These are phyloP conservation scores for Heliconius melpomene DNA, from an alignment of 1,140 invertebrate genomes.

Conservation along the genomic window DNA sequence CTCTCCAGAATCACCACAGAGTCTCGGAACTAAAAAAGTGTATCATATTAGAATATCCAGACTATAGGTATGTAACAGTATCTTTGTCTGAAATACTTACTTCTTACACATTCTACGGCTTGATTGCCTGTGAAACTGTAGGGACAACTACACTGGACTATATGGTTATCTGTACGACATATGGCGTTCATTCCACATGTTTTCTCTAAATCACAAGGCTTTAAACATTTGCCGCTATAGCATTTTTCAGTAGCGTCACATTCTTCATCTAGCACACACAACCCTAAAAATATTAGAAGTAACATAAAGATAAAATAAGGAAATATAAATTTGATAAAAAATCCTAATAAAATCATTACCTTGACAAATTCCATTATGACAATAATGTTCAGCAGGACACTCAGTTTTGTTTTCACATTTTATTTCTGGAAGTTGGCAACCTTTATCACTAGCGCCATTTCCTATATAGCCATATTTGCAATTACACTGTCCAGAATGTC, in stretches of 20 bases:
- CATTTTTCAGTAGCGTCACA: conserved; percentile 90
- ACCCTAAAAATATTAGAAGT: conserved; percentile 81
- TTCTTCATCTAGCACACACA: conserved; percentile 90
- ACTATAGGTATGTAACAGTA: conserved; percentile 29
- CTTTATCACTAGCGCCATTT: conserved; percentile 85
- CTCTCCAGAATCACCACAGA: conserved; percentile 86
- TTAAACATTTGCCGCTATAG: conserved; percentile 89
- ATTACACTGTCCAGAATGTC: conserved; percentile 88
- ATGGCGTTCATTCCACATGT: conserved; percentile 95
- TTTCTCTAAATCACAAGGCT: conserved; percentile 89
- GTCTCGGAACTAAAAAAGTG: conserved; percentile 85
- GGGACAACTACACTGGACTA: conserved; percentile 91
- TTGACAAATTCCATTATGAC: conserved; percentile 90
- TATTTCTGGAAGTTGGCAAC: conserved; percentile 89
- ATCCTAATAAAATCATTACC: conserved; percentile 80
- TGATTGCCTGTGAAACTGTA: conserved; percentile 93
- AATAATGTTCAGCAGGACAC: conserved; percentile 90
- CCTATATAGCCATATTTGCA: conserved; percentile 90
- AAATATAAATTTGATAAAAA: conserved; percentile 38
- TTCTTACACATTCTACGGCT: conserved; percentile 91
- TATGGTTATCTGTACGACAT: conserved; percentile 88
- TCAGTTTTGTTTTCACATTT: conserved; percentile 86
- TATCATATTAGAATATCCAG: conserved; percentile 10
- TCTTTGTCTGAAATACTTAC: conserved; percentile 78
- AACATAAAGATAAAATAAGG: not conserved